Conservation (phyloP, 2,113 vertebrate species). For the Syngnathus scovelli region DNA sequence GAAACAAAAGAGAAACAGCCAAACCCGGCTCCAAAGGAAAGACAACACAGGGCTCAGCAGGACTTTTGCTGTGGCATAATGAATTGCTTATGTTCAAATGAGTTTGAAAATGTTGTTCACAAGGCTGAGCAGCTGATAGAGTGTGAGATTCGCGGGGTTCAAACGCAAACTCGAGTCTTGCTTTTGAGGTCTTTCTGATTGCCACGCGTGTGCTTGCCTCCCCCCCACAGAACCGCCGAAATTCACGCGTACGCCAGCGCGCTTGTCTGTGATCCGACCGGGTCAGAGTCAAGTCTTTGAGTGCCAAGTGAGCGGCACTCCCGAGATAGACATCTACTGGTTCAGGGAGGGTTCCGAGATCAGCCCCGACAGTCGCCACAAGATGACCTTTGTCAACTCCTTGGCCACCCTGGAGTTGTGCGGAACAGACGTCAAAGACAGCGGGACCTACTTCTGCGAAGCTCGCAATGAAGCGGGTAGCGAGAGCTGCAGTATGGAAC, state of each 20-base stretch:
- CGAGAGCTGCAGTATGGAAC: conserved; percentile 89
- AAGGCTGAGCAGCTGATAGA: not conserved
- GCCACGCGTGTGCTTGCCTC: conserved; percentile 12
- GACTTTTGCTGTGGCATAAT: not conserved
- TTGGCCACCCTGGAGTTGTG: conserved; percentile 82
- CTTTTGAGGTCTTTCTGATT: not conserved
- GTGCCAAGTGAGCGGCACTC: conserved; percentile 89
- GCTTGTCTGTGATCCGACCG: conserved; percentile 80
- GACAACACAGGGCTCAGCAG: not conserved
- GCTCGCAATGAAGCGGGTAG: conserved; percentile 94
- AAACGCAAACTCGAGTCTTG: conserved; percentile 1
- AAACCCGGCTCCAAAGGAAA: not conserved
- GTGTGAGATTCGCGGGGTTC: conserved; percentile 9
- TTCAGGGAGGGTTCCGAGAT: conserved; percentile 91
- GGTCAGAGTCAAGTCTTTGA: conserved; percentile 85
- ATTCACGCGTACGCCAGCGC: conserved; percentile 85
- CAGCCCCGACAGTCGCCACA: conserved; percentile 70
- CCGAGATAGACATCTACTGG: conserved; percentile 89
- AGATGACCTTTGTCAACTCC: conserved; percentile 78
- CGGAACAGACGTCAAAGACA: conserved; percentile 75
- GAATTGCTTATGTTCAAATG: not conserved
- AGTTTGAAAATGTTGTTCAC: not conserved
- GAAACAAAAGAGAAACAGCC: not conserved
- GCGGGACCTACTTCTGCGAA: conserved; percentile 89
- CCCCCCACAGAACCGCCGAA: conserved; percentile 82